Base-by-base conservation (phyloP, 1,140 invertebrate species). In the Holotrichia oblita region DNA sequence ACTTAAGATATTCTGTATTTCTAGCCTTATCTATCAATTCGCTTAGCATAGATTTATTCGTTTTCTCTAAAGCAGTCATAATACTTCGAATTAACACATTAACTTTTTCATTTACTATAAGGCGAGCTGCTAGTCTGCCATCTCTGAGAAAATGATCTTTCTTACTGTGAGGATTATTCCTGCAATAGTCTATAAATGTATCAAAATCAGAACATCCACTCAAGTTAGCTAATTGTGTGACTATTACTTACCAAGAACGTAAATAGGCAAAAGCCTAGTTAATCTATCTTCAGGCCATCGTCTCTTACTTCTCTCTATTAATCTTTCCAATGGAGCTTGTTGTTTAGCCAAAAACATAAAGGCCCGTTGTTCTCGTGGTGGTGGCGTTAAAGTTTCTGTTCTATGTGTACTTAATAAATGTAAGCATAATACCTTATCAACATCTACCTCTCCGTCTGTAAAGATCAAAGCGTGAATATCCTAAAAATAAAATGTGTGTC, bases 401-500 rank as follows among this genome's bases (percentile, higher is more conserved):
- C 78, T 81, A 73, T 87, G 86, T 6, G 85, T 83, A 0, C 85
- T 83, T 12, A 88, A 73, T 22, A 87, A 64, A 76, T 87, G 87
- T 7, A 88, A 82, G 75, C 86, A 87, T 9, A 88, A 73, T 22
- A 88, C 74, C 80, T 88, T 88, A 12, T 85, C 85, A 8, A 83
- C 80, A 76, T 88, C 87, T 0, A 87, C 77, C 77, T 86, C 85
- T 20, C 82, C 83, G 20, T 86, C 69, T 6, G 86, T 87, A 79
- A 88, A 87, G 7, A 88, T 77, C 80, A 87, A 80, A 40, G 79
- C 78, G 81, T 83, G 73, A 83, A 86, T 77, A 80, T 84, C 72
- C 85, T 85, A 61, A 77, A 81, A 80, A 55, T 14, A 55, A 55
- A 42, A 74, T 6, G 27, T 2, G 8, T 8, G 2, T 76, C 14